Evolutionary conservation across 2,888 invertebrate genomes (phyloP).

Genomic region (Acleris sparsana): DNA sequence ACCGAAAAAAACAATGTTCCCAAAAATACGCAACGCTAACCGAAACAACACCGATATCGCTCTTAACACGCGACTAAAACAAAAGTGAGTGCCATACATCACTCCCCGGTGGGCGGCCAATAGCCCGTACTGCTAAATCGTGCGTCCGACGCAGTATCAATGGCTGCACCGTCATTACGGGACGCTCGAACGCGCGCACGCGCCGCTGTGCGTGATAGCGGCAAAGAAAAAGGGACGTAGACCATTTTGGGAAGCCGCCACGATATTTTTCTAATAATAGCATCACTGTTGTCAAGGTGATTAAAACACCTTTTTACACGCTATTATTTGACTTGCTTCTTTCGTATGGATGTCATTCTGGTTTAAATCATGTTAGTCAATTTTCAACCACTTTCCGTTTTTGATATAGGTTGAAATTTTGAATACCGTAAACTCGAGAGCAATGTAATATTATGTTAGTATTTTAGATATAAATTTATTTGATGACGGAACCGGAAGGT

Average conservation of each 20-base stretch:
- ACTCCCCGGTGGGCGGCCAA: conserved; percentile 70
- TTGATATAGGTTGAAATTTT: no score
- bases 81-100: conserved; percentile 46
- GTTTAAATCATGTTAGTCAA: no score
- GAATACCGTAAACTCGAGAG: no score
- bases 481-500: no score
- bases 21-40: neutral
- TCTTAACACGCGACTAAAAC: conserved; percentile 26
- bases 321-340: no score
- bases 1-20: neutral
- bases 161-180: conserved; percentile 68
- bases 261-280: no score
- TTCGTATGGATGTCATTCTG: no score
- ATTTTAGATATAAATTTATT: no score
- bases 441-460: no score
- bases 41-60: conserved; percentile 10
- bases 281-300: no score
- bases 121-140: conserved; percentile 79
- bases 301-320: no score
- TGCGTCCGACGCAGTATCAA: conserved; percentile 74
- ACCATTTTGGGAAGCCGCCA: conserved; percentile 27
- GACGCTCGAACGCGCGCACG: conserved; percentile 67
- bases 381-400: no score
- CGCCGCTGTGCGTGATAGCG: conserved; percentile 46
- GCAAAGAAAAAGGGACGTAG: conserved; percentile 45